phyloP scores from a whole-genome alignment of 2,113 vertebrate genomes.

The Panthera tigris region DNA sequence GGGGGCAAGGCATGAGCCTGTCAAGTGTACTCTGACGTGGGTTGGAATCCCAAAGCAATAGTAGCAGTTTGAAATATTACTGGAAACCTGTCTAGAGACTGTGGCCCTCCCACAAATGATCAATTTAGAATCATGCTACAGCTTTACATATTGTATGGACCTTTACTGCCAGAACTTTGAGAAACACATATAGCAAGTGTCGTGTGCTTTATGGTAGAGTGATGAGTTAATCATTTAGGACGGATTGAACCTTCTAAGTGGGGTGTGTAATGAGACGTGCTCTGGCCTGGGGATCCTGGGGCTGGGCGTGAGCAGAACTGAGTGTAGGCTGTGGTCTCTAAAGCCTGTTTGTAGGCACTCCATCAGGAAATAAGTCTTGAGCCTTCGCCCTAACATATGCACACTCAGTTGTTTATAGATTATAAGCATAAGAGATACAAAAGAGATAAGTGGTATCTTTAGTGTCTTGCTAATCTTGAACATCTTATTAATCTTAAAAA shows the following conservation, averaged over 20 bases:
- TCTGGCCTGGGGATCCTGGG: not conserved
- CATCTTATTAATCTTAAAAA: not conserved
- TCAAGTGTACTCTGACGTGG: not conserved
- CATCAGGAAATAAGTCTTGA: not conserved
- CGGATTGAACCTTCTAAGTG: fast-evolving
- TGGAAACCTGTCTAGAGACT: not conserved
- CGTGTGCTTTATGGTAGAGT: not conserved
- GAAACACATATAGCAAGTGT: not conserved
- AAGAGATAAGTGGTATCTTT: not conserved
- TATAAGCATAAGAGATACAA: fast-evolving
- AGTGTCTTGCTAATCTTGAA: not conserved
- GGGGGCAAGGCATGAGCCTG: not conserved
- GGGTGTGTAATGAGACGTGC: fast-evolving
- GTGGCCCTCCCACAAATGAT: not conserved
- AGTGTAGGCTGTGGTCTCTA: not conserved
- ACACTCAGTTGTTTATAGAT: not conserved
- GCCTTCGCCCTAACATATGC: not conserved
- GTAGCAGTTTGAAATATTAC: not conserved
- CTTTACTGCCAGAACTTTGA: not conserved
- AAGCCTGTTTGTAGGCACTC: not conserved
- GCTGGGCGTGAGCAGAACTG: not conserved
- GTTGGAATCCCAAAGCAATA: not conserved
- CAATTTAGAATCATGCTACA: not conserved
- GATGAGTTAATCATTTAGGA: not conserved
- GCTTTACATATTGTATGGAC: fast-evolving